These are phyloP conservation scores for Gymnodraco acuticeps DNA, from an alignment of 2,797 vertebrate species.

Conservation along the genomic window DNA sequence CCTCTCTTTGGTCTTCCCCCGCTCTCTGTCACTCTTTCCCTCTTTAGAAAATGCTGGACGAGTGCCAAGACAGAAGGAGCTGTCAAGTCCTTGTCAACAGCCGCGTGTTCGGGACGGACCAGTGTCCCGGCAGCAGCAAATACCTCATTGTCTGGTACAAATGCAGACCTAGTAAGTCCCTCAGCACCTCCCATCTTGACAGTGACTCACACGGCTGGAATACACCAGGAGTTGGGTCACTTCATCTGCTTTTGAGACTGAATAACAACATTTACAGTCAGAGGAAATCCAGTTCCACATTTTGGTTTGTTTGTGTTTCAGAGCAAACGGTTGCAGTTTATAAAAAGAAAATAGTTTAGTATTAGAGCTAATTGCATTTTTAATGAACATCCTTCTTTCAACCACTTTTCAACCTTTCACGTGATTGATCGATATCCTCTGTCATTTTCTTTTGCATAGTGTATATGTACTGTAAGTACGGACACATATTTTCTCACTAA, in stretches of 20 bases:
- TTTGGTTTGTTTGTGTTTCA: background rate
- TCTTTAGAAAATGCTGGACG: conserved; percentile 92
- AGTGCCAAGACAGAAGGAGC: conserved; percentile 92
- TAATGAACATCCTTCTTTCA: background rate
- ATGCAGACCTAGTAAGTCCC: conserved; percentile 92
- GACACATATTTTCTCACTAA: background rate
- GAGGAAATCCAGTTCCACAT: conserved; percentile 6
- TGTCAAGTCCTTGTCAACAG: conserved; percentile 93
- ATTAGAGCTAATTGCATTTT: background rate
- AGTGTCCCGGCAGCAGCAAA: conserved; percentile 90
- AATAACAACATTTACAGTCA: conserved; percentile 4
- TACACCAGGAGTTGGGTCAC: background rate
- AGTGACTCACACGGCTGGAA: conserved; percentile 37
- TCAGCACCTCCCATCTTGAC: conserved; percentile 36
- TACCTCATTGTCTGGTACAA: conserved; percentile 93
- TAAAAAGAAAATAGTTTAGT: background rate
- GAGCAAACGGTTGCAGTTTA: background rate
- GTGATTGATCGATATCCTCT: background rate
- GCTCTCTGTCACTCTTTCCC: conserved; percentile 54
- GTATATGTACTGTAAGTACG: background rate
- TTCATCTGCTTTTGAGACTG: background rate
- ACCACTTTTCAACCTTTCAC: no score
- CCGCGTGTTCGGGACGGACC: conserved; percentile 90
- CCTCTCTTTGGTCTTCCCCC: conserved; percentile 54
- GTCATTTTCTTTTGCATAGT: no score